Percentiles rank a stretch among this genome's conserved stretches.
Evolutionary conservation across 2,113 vertebrate species (phyloP).

Genomic region (Piliocolobus tephrosceles): DNA sequence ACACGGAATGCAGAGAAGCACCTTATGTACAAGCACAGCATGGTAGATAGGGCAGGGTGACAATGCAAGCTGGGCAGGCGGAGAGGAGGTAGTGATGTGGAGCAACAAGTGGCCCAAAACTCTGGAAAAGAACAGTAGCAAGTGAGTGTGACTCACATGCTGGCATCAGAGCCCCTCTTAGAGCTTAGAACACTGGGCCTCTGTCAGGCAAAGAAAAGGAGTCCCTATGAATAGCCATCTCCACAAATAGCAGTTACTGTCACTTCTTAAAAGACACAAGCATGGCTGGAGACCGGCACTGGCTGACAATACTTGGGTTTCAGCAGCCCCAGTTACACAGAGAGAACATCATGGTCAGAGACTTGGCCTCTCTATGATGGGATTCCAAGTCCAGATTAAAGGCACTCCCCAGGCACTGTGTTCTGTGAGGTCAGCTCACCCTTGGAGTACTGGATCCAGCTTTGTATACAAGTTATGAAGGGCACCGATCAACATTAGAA

Average conservation of each 20-base stretch:
- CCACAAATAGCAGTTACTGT: conserved; percentile 66
- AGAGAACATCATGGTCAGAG: conserved; percentile 40
- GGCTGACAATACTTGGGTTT: conserved; percentile 52
- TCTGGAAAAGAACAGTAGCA: conserved; percentile 41
- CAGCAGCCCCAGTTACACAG: conserved; percentile 13
- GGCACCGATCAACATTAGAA: not conserved
- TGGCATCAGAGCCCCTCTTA: conserved; percentile 54
- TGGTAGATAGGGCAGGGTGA: not conserved
- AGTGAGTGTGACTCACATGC: conserved; percentile 66
- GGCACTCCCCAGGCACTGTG: not conserved
- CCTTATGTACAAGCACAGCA: not conserved
- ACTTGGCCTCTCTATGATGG: conserved; percentile 20
- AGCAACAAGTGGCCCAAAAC: not conserved
- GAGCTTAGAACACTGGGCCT: conserved; percentile 67
- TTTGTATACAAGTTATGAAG: not conserved
- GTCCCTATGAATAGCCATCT: conserved; percentile 66
- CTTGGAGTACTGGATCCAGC: not conserved
- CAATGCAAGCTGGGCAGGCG: not conserved
- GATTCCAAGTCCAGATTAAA: conserved; percentile 6
- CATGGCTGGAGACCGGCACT: conserved; percentile 46
- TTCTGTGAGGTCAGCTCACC: not conserved
- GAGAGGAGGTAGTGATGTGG: not conserved
- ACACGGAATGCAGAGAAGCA: not conserved
- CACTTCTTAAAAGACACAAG: conserved; percentile 60
- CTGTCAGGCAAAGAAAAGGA: conserved; percentile 73